Percentiles rank a stretch among this genome's conserved stretches.
Evolutionary conservation across 2,797 vertebrate species (phyloP).

Genomic region (Rhinoraja longicauda): DNA sequence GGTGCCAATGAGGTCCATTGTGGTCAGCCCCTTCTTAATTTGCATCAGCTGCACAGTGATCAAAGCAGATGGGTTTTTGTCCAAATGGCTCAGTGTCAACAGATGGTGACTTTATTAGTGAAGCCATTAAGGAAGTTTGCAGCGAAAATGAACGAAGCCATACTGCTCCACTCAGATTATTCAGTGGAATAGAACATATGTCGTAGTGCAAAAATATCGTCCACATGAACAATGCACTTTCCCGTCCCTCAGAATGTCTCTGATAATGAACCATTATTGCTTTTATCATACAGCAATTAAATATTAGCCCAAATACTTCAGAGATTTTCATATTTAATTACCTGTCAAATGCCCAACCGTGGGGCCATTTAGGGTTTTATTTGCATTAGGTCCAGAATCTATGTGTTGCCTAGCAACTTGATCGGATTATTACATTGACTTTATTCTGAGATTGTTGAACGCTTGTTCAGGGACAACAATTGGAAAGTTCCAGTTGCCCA

Average conservation of each 20-base stretch:
- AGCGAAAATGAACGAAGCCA: not conserved
- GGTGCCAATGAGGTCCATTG: not conserved
- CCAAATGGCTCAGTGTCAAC: not conserved
- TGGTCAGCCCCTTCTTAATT: not conserved
- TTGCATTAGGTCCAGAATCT: not conserved
- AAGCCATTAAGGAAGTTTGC: not conserved
- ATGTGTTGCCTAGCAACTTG: constrained; percentile 21
- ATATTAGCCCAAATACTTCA: not conserved
- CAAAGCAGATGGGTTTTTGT: not conserved
- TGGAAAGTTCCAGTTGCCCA: not conserved
- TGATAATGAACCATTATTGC: not conserved
- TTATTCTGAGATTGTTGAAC: not conserved
- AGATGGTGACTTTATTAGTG: not conserved
- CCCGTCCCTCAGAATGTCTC: not conserved
- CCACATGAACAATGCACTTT: not conserved
- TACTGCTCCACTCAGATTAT: not conserved
- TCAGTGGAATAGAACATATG: not conserved
- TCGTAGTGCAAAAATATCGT: not conserved
- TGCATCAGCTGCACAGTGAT: not conserved
- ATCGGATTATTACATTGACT: not conserved
- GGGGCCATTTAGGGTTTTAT: not conserved
- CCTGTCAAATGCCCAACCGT: not conserved
- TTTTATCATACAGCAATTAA: not conserved
- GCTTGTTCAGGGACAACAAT: not conserved
- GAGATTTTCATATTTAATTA: not conserved